phyloP scores from a whole-genome alignment of 1,140 invertebrate species.

The Lutraria rhynchaena region DNA sequence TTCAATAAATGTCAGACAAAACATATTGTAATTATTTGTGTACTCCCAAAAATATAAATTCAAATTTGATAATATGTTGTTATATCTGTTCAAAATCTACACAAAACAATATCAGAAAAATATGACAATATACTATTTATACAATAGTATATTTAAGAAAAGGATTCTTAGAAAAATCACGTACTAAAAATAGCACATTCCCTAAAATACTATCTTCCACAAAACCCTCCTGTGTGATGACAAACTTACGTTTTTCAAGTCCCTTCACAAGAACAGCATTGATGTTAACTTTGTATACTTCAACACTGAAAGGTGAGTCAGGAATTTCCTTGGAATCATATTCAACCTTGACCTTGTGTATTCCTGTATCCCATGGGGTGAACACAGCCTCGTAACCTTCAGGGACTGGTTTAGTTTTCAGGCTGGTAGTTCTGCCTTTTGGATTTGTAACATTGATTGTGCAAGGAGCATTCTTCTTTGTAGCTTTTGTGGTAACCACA shows the following conservation, averaged over 20 bases:
- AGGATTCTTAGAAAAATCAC: too few relatives aligned
- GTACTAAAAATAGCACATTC: too few relatives aligned
- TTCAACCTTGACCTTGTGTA: constrained; percentile 78
- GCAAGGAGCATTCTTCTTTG: constrained; percentile 86
- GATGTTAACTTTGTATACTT: constrained; percentile 60
- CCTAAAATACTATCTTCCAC: too few relatives aligned
- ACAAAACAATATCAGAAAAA: too few relatives aligned
- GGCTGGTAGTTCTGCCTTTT: constrained; percentile 84
- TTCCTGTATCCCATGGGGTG: constrained; percentile 90
- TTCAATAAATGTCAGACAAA: too few relatives aligned
- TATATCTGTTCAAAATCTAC: too few relatives aligned
- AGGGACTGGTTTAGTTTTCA: constrained; percentile 84
- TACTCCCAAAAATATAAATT: too few relatives aligned
- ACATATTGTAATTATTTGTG: too few relatives aligned
- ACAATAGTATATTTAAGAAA: too few relatives aligned
- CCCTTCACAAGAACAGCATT: constrained; percentile 41
- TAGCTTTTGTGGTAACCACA: constrained; percentile 89
- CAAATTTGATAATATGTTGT: too few relatives aligned
- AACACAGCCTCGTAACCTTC: constrained; percentile 92
- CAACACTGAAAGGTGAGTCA: constrained; percentile 77
- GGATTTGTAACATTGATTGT: constrained; percentile 80
- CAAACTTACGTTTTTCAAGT: constrained; percentile 57
- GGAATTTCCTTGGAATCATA: constrained; percentile 75
- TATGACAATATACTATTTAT: too few relatives aligned
- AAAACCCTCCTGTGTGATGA: too few relatives aligned